Base-by-base conservation (phyloP, 2,888 invertebrate genomes). In the Euclidia mi region DNA sequence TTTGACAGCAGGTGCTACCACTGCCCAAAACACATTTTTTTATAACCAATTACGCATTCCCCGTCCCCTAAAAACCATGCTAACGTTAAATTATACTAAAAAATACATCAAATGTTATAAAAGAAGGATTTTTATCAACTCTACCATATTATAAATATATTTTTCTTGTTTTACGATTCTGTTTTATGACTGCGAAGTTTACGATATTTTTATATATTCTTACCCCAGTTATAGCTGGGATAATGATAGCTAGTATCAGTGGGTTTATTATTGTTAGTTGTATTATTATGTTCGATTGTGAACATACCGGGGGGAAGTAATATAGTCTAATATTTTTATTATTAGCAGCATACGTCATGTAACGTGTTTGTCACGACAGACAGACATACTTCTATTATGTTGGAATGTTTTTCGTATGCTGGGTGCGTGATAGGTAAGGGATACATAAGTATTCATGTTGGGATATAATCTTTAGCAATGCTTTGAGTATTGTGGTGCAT, bases 171-270 rank as follows among this genome's bases (percentile, higher is more conserved):
- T 44, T 45, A 40, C 20, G 48, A 18, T 3, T 10, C 12, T 12
- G 37, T 41, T 76, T 74, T 76, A 76, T 56, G 74, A 67, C 2
- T 20, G 4, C 14, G 44, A 12, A 64, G 59, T 84, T 85, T 85
- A 85, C 81, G 85, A 76, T 79, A 77, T 85, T 84, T 85, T 85
- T 85, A 85, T 84, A 69, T 74, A 66, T 71, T 47, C 63, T 53
- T 48, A 56, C 53, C 50, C 50, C 29, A 61, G 63, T 71, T 65
- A 75, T 64, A 52, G 61, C 47, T 12, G 52, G 59, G 41, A 59
- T 77, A 75, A 83, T 82, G 78, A 83, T 78, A 52, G 59, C 47
- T 48, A 71, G 68, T 76, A 78, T 76, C 72, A 74, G 72, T 53
- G 37, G 50, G 45, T 31, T 34, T 34, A 34, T 34, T 14, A 34